These are phyloP conservation scores for Montipora capricornis DNA, from an alignment of 64 coral and sea anemone genomes.

Conservation along the genomic window DNA sequence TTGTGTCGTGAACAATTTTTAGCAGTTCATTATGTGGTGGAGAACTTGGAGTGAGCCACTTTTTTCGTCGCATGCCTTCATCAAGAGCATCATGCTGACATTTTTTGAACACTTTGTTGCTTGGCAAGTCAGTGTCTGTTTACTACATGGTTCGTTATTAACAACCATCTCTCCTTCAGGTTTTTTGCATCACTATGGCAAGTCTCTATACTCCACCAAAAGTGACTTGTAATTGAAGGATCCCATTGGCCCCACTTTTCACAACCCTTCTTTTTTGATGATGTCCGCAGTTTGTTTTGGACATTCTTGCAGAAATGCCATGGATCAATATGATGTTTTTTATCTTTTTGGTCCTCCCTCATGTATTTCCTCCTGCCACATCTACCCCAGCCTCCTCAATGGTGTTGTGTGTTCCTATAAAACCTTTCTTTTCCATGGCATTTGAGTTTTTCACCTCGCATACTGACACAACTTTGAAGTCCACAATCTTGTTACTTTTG, in stretches of 20 bases:
- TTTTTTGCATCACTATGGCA: constrained; percentile 25
- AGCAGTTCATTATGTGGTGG: constrained; percentile 54
- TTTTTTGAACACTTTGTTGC: not conserved
- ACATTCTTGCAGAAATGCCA: constrained; percentile 52
- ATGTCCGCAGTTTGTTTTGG: not conserved
- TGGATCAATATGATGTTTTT: constrained; percentile 63
- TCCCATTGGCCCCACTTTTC: constrained; percentile 28
- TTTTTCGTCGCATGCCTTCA: not conserved
- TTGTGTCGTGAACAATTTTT: constrained; percentile 43
- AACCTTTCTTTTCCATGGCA: constrained; percentile 35
- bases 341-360: constrained; percentile 58
- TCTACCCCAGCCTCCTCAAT: no score
- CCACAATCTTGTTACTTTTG: constrained; percentile 6
- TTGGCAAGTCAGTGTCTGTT: not conserved
- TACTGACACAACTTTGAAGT: constrained; percentile 30
- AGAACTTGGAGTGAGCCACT: constrained; percentile 21
- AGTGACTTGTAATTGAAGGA: constrained; percentile 32
- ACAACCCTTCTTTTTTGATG: constrained; percentile 50
- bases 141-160: constrained; percentile 5
- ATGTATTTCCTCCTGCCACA: not conserved
- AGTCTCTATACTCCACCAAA: constrained; percentile 46
- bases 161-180: not conserved
- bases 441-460: constrained; percentile 51
- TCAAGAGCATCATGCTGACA: constrained; percentile 5
- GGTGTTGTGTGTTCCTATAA: not conserved